Evolutionary conservation across 2,113 vertebrate genomes (phyloP).

Genomic region (Piaya cayana): DNA sequence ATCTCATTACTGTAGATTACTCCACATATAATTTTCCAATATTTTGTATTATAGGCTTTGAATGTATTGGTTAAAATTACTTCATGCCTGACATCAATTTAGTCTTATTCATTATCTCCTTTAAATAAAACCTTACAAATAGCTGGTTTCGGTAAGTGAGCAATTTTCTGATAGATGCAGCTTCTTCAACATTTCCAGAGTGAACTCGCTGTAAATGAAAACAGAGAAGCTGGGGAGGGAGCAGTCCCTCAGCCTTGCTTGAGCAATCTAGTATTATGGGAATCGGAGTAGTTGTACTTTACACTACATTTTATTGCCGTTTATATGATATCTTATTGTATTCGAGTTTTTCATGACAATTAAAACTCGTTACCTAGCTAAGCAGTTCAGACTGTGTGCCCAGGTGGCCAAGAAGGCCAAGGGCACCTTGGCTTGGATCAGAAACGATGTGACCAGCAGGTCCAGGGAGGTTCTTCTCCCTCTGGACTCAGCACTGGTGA

Average conservation of each 20-base stretch:
- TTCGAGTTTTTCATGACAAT: neutral
- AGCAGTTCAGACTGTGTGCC: neutral
- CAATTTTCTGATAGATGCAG: slow-evolving; percentile 73
- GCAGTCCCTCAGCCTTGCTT: neutral
- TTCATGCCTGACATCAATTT: slow-evolving; percentile 75
- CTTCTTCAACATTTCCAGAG: slow-evolving; percentile 51
- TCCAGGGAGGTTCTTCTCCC: no score
- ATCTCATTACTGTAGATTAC: slow-evolving; percentile 84
- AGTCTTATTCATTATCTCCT: slow-evolving; percentile 73
- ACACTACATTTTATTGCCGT: neutral
- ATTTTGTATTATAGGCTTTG: slow-evolving; percentile 74
- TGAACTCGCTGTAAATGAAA: slow-evolving; percentile 42
- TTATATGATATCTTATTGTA: neutral
- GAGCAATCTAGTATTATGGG: neutral
- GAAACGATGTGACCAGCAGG: no score
- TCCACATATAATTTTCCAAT: slow-evolving; percentile 78
- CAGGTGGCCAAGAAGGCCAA: no score
- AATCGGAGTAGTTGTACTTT: neutral
- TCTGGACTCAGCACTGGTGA: no score
- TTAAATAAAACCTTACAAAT: slow-evolving; percentile 77
- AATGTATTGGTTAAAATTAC: slow-evolving; percentile 78
- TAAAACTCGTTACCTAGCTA: neutral
- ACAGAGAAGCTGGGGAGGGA: slow-evolving; percentile 20
- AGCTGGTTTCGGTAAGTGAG: slow-evolving; percentile 72
- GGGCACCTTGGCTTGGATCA: no score